Evolutionary conservation across 1,140 invertebrate genomes (phyloP).

Genomic region (Eumeta japonica): DNA sequence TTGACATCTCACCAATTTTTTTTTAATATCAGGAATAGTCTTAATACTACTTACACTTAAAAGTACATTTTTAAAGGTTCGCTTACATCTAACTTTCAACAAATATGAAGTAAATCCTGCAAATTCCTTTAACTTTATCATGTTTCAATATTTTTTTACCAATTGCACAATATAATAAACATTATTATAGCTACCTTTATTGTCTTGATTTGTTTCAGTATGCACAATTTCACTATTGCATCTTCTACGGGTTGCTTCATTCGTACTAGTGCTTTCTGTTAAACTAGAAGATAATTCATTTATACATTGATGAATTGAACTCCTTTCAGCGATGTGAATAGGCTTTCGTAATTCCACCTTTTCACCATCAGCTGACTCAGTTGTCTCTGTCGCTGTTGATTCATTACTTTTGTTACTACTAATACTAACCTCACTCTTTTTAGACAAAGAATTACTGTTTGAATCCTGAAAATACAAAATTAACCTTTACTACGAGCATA

Average conservation of each 20-base stretch:
- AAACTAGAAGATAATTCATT: conserved; percentile 64
- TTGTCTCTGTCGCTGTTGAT: conserved; percentile 25
- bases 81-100: no score
- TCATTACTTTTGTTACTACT: conserved; percentile 35
- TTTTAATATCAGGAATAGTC: no score
- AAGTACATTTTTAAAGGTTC: no score
- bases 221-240: conserved; percentile 52
- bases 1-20: no score
- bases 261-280: no score
- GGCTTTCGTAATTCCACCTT: conserved; percentile 45
- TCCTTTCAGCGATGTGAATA: conserved; percentile 40
- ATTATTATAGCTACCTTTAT: conserved; percentile 32
- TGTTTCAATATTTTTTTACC: no score
- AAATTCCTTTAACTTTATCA: no score
- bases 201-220: conserved; percentile 30
- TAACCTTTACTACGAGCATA: neutral
- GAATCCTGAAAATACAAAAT: conserved; percentile 24
- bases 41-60: no score
- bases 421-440: conserved; percentile 37
- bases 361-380: conserved; percentile 25
- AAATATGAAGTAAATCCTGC: no score
- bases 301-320: conserved; percentile 64
- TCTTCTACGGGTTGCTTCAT: conserved; percentile 29
- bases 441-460: conserved; percentile 37
- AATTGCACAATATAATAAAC: no score